Evolutionary conservation across 2,113 vertebrate species (phyloP), one percentile per base, ranked within the genome.

Genomic region (Camelus dromedarius): DNA sequence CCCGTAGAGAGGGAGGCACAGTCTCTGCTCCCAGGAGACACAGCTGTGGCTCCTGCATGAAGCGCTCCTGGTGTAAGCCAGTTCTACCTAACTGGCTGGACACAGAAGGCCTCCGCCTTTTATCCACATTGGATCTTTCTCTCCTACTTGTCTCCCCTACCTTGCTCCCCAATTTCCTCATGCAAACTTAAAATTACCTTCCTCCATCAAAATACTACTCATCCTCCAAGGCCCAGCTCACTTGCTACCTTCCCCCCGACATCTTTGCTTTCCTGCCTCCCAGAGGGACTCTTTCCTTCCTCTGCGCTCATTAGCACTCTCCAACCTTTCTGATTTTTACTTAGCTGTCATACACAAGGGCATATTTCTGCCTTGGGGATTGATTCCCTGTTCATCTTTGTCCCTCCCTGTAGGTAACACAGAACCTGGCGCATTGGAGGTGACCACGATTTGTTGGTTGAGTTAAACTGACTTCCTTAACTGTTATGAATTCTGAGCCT

Each of bases 1-100:
- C 5, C 46, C 15, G 8, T 1, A 26, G 42, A 42, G 26, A 79
- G 4, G 12, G 0, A 35, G 69, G 0, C 28, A 30, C 4, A 24
- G 28, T 76, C 66, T 80, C 83, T 30, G 4, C 38, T 24, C 52
- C 48, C 8, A 38, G 80, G 54, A 92, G 30, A 84, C 28, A 32
- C 8, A 7, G 3, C 38, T 20, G 5, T 2, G 2, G 62, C 20
- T 91, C 52, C 46, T 38, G 62, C 32, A 73, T 6, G 3, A 73
- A 50, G 26, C 24, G 66, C 32, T 91, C 24, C 85, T 56, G n/a
- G 4, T 19, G 73, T 80, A 72, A 52, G 30, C 18, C 16, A 32
- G 0, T 30, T 67, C 28, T 75, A 4, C 1, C 5, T 58, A 48
- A 52, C 30, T 28, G 52, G 24, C 16, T 75, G 38, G 69, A 64